These are phyloP conservation scores for Acleris holmiana DNA, from an alignment of 2,888 invertebrate species.

Conservation along the genomic window DNA sequence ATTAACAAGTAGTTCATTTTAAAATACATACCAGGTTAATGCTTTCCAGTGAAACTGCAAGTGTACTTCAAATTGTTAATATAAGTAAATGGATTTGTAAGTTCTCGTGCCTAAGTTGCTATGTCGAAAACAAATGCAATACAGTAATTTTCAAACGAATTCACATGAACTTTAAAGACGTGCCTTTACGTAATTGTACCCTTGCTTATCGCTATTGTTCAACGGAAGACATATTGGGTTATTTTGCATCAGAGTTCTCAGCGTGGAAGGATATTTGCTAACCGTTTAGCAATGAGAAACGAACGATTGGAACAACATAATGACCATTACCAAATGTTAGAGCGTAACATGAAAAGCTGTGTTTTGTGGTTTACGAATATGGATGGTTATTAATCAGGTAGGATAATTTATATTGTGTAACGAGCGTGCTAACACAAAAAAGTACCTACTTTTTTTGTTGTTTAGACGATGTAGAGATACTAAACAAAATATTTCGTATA, in stretches of 20 bases:
- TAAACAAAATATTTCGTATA: neutral
- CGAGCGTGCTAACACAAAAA: neutral
- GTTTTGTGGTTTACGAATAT: constrained; percentile 28
- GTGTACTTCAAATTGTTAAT: constrained; percentile 2
- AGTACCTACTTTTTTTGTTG: neutral
- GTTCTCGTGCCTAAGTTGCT: constrained; percentile 9
- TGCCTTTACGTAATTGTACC: constrained; percentile 37
- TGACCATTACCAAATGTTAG: constrained; percentile 29
- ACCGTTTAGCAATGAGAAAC: constrained; percentile 36
- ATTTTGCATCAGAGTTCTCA: constrained; percentile 35
- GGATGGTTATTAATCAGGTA: constrained; percentile 25
- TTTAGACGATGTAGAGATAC: neutral
- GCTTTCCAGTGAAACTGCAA: no score
- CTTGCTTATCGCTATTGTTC: constrained; percentile 35
- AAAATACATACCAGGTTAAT: no score
- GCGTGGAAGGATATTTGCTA: constrained; percentile 35
- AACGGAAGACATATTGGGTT: constrained; percentile 37
- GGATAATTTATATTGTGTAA: constrained; percentile 10
- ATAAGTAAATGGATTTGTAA: neutral
- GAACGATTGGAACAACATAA: constrained; percentile 35
- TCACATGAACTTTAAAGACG: constrained; percentile 38
- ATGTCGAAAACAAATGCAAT: constrained; percentile 30
- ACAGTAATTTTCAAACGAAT: constrained; percentile 35
- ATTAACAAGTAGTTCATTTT: no score
- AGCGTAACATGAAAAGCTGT: constrained; percentile 21